Percentiles rank a stretch among this genome's conserved stretches.
These are phyloP conservation scores for Drosophila obscura DNA, from an alignment of 1,140 invertebrate genomes.

Conservation along the genomic window DNA sequence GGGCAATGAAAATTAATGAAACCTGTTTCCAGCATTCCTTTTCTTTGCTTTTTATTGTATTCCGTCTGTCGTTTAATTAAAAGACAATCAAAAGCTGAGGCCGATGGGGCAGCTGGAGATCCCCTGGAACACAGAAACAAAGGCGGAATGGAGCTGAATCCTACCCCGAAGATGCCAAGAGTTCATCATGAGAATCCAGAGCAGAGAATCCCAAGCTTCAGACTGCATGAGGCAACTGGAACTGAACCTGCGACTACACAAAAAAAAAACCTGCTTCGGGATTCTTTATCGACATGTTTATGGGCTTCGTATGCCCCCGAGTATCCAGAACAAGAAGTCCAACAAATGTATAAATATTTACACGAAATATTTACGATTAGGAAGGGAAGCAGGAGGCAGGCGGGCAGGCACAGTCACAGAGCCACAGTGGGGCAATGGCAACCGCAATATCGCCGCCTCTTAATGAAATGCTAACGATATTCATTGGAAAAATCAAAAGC, in stretches of 20 bases:
- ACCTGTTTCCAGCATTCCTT: conserved; percentile 60
- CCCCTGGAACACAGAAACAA: conserved; percentile 15
- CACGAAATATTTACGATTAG: conserved; percentile 50
- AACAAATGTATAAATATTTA: conserved; percentile 75
- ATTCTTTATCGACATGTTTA: conserved; percentile 67
- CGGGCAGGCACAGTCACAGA: too few species aligned
- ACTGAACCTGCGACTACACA: background rate
- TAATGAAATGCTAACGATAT: conserved; percentile 82
- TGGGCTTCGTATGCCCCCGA: conserved; percentile 42
- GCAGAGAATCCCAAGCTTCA: conserved; percentile 19
- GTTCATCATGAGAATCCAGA: conserved; percentile 45
- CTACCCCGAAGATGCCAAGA: conserved; percentile 36
- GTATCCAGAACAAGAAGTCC: conserved; percentile 33
- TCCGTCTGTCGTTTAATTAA: conserved; percentile 70
- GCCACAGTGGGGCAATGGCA: background rate
- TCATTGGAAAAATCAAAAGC: conserved; percentile 75
- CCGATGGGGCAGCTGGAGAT: conserved; percentile 24
- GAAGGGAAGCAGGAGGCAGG: background rate
- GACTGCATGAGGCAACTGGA: conserved; percentile 3
- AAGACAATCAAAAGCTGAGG: conserved; percentile 73
- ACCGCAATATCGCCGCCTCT: conserved; percentile 35
- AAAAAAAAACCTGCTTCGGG: conserved; percentile 31
- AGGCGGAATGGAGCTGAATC: conserved; percentile 24
- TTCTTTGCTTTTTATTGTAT: conserved; percentile 53
- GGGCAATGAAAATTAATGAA: conserved; percentile 55